These are phyloP conservation scores for Platygyra sinensis DNA, from an alignment of 64 coral and sea anemone genomes.

Conservation along the genomic window DNA sequence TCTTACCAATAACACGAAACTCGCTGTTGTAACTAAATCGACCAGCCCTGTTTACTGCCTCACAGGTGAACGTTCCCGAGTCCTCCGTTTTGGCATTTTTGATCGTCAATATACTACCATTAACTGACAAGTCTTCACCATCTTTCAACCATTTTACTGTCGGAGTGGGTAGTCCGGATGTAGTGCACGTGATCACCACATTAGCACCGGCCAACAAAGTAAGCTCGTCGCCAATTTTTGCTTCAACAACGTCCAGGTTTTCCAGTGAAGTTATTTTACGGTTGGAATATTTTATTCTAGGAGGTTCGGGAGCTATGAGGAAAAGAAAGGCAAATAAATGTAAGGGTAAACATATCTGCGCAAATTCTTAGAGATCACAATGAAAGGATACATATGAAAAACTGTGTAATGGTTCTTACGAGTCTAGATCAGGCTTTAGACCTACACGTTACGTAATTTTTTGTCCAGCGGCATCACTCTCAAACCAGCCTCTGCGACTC, in stretches of 20 bases:
- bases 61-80: slow-evolving; percentile 60
- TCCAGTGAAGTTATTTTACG: slow-evolving; percentile 46
- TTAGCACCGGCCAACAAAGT: slow-evolving; percentile 57
- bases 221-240: slow-evolving; percentile 57
- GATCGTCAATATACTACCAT: slow-evolving; percentile 52
- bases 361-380: not conserved
- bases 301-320: slow-evolving; percentile 44
- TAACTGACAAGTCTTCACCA: not conserved
- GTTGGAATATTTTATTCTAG: slow-evolving; percentile 35
- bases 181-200: slow-evolving; percentile 58
- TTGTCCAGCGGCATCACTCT: too few relatives aligned
- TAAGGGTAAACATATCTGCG: not conserved
- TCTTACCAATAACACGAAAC: slow-evolving; percentile 68
- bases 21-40: slow-evolving; percentile 1
- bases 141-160: slow-evolving; percentile 50
- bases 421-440: too few relatives aligned
- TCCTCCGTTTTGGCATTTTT: slow-evolving; percentile 60
- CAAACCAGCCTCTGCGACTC: too few relatives aligned
- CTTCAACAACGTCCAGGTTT: slow-evolving; percentile 1
- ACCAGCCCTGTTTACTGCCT: slow-evolving; percentile 70
- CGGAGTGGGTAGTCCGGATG: slow-evolving; percentile 62
- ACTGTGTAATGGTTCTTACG: not conserved
- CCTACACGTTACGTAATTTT: too few relatives aligned
- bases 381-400: not conserved
- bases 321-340: not conserved